Conservation (phyloP, 1,140 invertebrate genomes). For the Paraescarpia echinospica region DNA sequence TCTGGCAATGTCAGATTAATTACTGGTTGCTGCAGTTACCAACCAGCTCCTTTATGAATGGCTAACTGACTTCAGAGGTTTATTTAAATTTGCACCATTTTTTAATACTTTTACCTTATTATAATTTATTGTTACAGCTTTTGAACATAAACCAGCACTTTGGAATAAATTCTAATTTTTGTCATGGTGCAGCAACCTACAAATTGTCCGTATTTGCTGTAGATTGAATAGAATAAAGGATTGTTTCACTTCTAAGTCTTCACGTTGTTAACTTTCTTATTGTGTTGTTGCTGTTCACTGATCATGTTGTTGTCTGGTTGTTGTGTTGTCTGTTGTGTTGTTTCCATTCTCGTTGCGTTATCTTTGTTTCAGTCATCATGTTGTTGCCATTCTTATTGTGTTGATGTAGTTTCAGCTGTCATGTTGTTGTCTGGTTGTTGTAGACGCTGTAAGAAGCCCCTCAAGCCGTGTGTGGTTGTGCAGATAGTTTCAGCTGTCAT, state of each 20-base stretch:
- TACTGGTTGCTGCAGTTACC: background rate
- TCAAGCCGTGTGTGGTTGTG: no score
- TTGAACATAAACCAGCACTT: no score
- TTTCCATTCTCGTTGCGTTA: slow-evolving; percentile 9
- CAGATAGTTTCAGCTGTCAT: no score
- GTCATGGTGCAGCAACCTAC: no score
- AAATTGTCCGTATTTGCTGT: no score
- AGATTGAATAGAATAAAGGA: no score
- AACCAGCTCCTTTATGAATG: background rate
- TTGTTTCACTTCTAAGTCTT: no score
- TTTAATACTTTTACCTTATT: no score
- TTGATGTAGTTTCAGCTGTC: background rate
- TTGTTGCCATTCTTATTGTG: slow-evolving; percentile 43
- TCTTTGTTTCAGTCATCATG: background rate
- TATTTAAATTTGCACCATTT: background rate
- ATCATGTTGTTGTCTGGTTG: background rate
- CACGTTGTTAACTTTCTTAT: no score
- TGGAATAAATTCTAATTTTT: no score
- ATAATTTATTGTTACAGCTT: no score
- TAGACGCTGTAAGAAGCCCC: background rate
- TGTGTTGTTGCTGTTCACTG: no score
- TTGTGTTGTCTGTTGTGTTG: background rate
- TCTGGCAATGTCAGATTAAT: background rate
- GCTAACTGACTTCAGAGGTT: background rate
- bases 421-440: background rate